Evolutionary conservation across 2,113 vertebrate species (phyloP).

Genomic region (Vireo altiloquus): DNA sequence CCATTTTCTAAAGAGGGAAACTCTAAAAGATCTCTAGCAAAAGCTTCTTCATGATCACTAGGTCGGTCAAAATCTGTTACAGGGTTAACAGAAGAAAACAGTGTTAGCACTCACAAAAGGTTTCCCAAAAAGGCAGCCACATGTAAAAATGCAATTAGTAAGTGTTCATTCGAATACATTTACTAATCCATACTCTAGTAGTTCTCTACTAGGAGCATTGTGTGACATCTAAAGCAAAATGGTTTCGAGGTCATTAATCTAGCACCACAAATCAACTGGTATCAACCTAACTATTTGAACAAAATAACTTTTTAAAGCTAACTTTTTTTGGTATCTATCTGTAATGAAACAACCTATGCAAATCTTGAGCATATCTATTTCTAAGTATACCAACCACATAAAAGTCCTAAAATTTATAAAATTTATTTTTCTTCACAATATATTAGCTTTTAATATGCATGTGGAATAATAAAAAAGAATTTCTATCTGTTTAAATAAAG

Average conservation of each 20-base stretch:
- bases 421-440: not conserved
- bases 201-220: not conserved
- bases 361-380: not conserved
- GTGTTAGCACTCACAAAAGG: not conserved
- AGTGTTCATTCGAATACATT: not conserved
- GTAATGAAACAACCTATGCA: not conserved
- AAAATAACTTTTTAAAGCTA: not conserved
- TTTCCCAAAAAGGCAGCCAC: not conserved
- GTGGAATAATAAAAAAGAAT: not conserved
- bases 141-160: not conserved
- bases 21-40: slow-evolving; percentile 82
- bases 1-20: slow-evolving; percentile 94
- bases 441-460: no score
- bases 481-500: not conserved
- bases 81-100: not conserved
- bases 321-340: not conserved
- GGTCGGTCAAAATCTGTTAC: slow-evolving; percentile 85
- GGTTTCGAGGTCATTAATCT: not conserved
- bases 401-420: not conserved
- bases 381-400: not conserved
- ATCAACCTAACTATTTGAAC: not conserved
- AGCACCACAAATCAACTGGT: not conserved
- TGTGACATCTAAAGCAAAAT: not conserved
- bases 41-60: slow-evolving; percentile 85
- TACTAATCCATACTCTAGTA: not conserved